Conservation (phyloP, 2,113 vertebrate species). For the Tichodroma muraria region DNA sequence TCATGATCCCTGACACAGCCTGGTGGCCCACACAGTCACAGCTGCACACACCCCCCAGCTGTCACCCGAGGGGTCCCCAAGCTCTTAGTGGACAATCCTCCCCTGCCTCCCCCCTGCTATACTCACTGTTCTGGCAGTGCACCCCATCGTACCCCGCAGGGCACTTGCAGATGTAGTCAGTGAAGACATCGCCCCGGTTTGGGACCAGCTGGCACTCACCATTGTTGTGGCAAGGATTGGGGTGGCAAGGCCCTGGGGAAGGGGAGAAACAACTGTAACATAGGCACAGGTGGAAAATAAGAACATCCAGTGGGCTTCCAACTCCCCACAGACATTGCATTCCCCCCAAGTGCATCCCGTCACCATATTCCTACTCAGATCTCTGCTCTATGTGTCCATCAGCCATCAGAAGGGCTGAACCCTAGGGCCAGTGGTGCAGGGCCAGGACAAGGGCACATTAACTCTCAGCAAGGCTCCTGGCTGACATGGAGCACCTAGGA, state of each 20-base stretch:
- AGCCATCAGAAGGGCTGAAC: background rate
- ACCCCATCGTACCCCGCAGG: slow-evolving; percentile 76
- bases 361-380: background rate
- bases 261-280: background rate
- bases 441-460: accelerated
- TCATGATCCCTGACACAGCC: background rate
- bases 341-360: accelerated
- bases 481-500: background rate
- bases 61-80: background rate
- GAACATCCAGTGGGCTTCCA: background rate
- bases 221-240: slow-evolving; percentile 86
- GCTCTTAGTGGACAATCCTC: background rate
- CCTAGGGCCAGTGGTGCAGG: background rate
- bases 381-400: background rate
- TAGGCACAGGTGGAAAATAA: background rate
- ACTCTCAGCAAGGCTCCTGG: background rate
- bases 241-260: slow-evolving; percentile 82
- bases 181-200: slow-evolving; percentile 85
- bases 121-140: slow-evolving; percentile 90
- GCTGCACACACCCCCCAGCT: background rate
- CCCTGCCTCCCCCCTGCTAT: background rate
- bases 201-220: slow-evolving; percentile 74
- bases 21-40: background rate
- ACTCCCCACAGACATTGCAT: background rate
- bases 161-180: slow-evolving; percentile 85